Evolutionary conservation across 2,888 invertebrate species (phyloP).

Genomic region (Leptarthrus brevirostris): DNA sequence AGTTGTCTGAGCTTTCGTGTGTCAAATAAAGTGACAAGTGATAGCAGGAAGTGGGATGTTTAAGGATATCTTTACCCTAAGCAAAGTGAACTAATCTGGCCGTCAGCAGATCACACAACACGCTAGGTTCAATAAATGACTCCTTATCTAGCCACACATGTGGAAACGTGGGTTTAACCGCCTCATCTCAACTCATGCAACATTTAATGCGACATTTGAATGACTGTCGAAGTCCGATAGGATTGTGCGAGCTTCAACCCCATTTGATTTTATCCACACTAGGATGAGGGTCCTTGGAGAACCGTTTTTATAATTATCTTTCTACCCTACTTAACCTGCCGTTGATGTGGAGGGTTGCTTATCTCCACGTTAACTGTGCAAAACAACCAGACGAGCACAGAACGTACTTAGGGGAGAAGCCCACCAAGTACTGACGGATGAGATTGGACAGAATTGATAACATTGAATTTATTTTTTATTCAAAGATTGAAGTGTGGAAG

Average conservation of each 20-base stretch:
- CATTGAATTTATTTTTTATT: conserved; percentile 4
- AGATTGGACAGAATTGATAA: conserved; percentile 21
- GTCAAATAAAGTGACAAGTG: neutral
- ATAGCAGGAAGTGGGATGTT: conserved; percentile 36
- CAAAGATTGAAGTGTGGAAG: conserved; percentile 19
- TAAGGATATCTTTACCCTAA: conserved; percentile 52
- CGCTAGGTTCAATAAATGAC: conserved; percentile 14
- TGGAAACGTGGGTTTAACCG: conserved; percentile 15
- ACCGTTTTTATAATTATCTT: conserved; percentile 30
- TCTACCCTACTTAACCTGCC: conserved; percentile 39
- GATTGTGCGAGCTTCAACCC: conserved; percentile 28
- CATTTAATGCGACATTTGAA: conserved; percentile 58
- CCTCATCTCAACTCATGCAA: conserved; percentile 54
- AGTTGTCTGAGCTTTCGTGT: neutral
- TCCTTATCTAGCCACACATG: conserved; percentile 50
- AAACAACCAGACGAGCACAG: conserved; percentile 2
- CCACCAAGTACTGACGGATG: neutral
- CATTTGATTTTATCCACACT: conserved; percentile 4
- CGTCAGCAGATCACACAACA: neutral
- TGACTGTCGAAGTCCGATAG: conserved; percentile 55
- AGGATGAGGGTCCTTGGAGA: conserved; percentile 1
- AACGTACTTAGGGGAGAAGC: neutral
- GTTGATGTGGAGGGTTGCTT: conserved; percentile 38
- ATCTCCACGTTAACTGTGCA: conserved; percentile 8
- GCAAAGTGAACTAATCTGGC: conserved; percentile 55